phyloP scores from a whole-genome alignment of 2,113 vertebrate species.

The Ursus arctos region DNA sequence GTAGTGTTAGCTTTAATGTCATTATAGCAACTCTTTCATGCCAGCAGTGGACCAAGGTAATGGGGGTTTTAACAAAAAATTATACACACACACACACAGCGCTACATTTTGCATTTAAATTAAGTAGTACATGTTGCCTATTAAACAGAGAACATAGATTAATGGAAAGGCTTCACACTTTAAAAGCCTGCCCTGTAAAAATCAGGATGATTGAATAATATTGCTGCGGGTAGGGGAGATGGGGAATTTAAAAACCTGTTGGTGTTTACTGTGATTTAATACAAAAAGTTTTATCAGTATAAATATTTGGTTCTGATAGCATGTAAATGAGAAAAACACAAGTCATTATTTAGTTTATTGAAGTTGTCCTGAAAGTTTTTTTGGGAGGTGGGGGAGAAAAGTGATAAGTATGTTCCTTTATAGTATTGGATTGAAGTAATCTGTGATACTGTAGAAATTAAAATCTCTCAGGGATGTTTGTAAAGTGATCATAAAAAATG shows the following conservation, averaged over 20 bases:
- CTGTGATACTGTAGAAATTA: not conserved
- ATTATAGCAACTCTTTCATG: not conserved
- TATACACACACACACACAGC: not conserved
- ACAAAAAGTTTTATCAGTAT: not conserved
- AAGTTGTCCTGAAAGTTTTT: not conserved
- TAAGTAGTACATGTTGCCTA: not conserved
- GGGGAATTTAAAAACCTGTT: not conserved
- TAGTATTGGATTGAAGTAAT: not conserved
- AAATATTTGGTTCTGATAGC: not conserved
- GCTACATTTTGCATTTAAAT: conserved; percentile 3
- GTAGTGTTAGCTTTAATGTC: conserved; percentile 26
- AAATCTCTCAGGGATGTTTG: conserved; percentile 9
- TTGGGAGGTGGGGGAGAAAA: not conserved
- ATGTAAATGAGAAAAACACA: conserved; percentile 49
- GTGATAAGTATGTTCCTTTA: not conserved
- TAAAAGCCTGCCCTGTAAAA: conserved; percentile 3
- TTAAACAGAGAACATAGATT: not conserved
- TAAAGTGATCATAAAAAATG: conserved; percentile 7
- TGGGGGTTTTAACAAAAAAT: conserved; percentile 1
- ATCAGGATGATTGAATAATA: conserved; percentile 20
- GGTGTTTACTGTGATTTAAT: not conserved
- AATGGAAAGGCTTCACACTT: not conserved
- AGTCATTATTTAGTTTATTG: not conserved
- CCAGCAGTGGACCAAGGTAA: not conserved
- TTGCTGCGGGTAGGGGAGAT: not conserved